Conservation (phyloP, 2,113 vertebrate species). For the Bambusicola thoracicus region DNA sequence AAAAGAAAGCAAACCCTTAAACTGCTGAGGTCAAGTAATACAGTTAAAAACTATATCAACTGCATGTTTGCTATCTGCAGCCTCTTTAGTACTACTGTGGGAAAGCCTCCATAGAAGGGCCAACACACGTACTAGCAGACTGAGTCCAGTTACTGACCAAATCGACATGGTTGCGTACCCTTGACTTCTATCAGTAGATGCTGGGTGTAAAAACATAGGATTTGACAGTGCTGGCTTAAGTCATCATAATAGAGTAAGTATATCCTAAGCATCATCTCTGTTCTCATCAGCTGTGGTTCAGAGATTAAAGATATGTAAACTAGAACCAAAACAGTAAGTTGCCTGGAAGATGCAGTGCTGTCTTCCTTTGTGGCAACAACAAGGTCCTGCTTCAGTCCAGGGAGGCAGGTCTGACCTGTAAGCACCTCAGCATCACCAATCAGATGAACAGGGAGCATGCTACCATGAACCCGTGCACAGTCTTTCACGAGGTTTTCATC, state of each 20-base stretch:
- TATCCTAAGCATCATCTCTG: neutral
- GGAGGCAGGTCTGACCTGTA: neutral
- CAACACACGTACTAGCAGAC: neutral
- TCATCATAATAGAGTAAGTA: neutral
- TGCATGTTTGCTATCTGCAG: neutral
- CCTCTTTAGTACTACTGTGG: neutral
- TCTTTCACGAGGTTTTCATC: neutral
- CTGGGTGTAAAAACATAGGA: neutral
- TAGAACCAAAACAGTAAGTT: neutral
- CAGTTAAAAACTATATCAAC: neutral
- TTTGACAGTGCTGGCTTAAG: neutral
- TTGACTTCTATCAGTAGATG: neutral
- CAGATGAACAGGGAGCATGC: neutral
- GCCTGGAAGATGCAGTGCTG: neutral
- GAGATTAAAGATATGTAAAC: neutral
- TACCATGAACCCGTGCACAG: neutral
- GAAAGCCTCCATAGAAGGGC: fast-evolving
- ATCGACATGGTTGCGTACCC: neutral
- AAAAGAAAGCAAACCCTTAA: conserved; percentile 8
- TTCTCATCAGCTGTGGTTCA: neutral
- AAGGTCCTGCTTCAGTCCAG: neutral
- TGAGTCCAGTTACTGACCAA: neutral
- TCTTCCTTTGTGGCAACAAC: neutral
- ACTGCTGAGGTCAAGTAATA: conserved; percentile 7
- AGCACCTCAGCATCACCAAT: neutral